phyloP scores from a whole-genome alignment of 1,140 invertebrate species.

The Globodera ellingtonae region DNA sequence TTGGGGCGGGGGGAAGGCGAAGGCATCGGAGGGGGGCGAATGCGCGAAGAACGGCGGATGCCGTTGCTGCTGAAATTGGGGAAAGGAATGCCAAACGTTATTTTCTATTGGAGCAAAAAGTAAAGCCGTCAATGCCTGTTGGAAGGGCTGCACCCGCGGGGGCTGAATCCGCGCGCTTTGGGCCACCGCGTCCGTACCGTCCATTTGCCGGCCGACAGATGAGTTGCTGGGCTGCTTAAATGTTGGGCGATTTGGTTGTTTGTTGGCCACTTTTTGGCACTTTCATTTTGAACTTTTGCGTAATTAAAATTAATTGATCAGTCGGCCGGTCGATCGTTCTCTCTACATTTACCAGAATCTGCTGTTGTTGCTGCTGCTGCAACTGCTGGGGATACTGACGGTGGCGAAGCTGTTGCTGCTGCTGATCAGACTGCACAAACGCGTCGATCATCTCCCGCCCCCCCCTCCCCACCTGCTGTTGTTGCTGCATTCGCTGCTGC shows the following conservation, averaged over 20 bases:
- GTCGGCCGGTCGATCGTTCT: no score
- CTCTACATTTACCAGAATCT: background rate
- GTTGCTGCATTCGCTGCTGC: conserved; percentile 31
- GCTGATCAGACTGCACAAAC: background rate
- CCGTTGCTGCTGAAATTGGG: background rate
- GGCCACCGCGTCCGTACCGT: conserved; percentile 22
- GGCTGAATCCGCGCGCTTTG: conserved; percentile 48
- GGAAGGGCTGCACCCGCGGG: conserved; percentile 42
- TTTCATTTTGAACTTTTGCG: background rate
- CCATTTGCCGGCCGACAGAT: conserved; percentile 1
- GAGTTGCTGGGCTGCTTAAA: background rate
- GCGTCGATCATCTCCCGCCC: no score
- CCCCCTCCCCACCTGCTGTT: background rate
- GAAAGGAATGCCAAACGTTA: background rate
- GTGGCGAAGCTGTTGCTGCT: conserved; percentile 10
- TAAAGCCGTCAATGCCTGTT: conserved; percentile 10
- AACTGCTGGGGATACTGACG: conserved; percentile 29
- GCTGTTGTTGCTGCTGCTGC: conserved; percentile 27
- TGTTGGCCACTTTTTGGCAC: background rate
- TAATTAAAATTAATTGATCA: no score
- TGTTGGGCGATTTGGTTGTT: background rate
- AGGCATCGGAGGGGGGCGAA: conserved; percentile 17
- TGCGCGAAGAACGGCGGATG: conserved; percentile 10
- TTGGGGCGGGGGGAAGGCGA: conserved; percentile 22
- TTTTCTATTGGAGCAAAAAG: background rate